Conservation (phyloP, 1,140 invertebrate species). For the Eueides isabella region DNA sequence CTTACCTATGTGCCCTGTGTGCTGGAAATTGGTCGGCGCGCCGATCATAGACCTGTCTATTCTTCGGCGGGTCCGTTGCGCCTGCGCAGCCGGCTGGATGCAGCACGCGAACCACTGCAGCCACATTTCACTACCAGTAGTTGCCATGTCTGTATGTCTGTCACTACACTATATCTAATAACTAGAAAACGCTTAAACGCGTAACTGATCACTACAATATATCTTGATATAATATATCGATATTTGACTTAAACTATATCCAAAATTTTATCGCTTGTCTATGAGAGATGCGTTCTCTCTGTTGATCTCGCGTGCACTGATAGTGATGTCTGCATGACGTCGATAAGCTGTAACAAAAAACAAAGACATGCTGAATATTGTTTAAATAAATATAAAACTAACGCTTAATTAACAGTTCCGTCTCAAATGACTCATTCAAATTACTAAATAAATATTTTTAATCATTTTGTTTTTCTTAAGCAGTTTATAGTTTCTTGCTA, state of each 20-base stretch:
- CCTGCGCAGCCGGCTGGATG: slow-evolving; percentile 86
- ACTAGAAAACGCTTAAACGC: slow-evolving; percentile 21
- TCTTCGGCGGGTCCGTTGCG: slow-evolving; percentile 85
- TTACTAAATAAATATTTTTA: neutral
- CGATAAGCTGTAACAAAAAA: slow-evolving; percentile 68
- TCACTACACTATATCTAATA: slow-evolving; percentile 40
- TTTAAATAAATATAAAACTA: slow-evolving; percentile 14
- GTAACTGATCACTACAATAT: neutral
- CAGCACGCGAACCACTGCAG: slow-evolving; percentile 94
- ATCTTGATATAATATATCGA: neutral
- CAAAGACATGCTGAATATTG: neutral
- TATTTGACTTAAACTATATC: neutral
- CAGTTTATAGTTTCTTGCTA: neutral
- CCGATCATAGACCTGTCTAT: slow-evolving; percentile 97
- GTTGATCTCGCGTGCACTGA: slow-evolving; percentile 53
- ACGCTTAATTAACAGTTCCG: neutral
- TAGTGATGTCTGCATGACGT: slow-evolving; percentile 62
- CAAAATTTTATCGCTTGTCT: neutral
- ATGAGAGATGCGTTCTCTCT: slow-evolving; percentile 42
- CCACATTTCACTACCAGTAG: slow-evolving; percentile 90
- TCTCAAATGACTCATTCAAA: neutral
- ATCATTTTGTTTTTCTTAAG: neutral
- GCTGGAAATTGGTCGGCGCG: slow-evolving; percentile 94
- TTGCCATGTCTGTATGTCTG: slow-evolving; percentile 83
- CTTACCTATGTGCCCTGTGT: slow-evolving; percentile 90